These are phyloP conservation scores for Epinephelus moara DNA, from an alignment of 2,113 vertebrate genomes.

Conservation along the genomic window DNA sequence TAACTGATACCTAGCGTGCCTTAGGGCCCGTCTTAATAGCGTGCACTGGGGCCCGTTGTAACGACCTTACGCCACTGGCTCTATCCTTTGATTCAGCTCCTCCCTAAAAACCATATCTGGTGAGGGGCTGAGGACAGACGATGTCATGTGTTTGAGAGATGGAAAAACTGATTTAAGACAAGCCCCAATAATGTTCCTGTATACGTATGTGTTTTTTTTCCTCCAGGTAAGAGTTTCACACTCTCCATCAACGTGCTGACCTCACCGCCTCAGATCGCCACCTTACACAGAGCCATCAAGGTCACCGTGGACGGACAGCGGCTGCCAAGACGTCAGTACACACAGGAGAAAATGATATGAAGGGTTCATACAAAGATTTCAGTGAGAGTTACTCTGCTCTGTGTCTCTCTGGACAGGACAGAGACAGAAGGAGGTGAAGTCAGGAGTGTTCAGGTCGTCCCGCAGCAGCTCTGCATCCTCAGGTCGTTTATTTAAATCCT, in stretches of 20 bases:
- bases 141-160: too few species aligned
- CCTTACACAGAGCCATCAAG: slow-evolving; percentile 74
- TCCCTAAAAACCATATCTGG: too few species aligned
- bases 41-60: too few species aligned
- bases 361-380: neutral
- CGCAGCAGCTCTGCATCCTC: slow-evolving; percentile 33
- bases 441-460: slow-evolving; percentile 45
- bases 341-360: rapidly evolving
- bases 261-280: slow-evolving; percentile 75
- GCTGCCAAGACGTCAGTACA: slow-evolving; percentile 74
- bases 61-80: too few species aligned
- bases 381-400: neutral
- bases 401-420: slow-evolving; percentile 61
- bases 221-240: slow-evolving; percentile 74
- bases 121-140: too few species aligned
- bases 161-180: too few species aligned
- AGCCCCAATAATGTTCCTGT: too few species aligned
- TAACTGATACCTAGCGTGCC: too few species aligned
- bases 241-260: slow-evolving; percentile 77
- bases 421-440: slow-evolving; percentile 72
- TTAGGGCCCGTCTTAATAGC: too few species aligned
- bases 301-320: slow-evolving; percentile 80
- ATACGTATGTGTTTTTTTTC: neutral
- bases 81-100: too few species aligned
- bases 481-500: slow-evolving; percentile 28